Evolutionary conservation across 2,888 invertebrate species (phyloP), one percentile per base, ranked within the genome.

Genomic region (Lydus trimaculatus): DNA sequence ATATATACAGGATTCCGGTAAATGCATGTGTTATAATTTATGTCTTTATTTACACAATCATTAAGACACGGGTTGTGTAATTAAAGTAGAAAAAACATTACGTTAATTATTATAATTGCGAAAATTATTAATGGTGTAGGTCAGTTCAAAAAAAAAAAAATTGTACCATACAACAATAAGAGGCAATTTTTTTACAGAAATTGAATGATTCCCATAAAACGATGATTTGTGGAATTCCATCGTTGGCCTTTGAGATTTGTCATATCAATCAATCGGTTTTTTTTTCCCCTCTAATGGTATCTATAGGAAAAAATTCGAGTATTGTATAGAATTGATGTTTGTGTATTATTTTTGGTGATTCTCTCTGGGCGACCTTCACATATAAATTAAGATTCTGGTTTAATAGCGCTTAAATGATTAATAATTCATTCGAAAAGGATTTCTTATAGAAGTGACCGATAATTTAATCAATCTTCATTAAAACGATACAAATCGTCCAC

Each of bases 331-430:
- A 20, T 20, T 48, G 4, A 43, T 43, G 43, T 43, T 43, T 48
- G 48, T 48, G 8, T 20, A 48, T 20, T 20, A 9, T 17, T 48
- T 48, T 20, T 48, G 20, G 7, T 48, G 48, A 3, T 48, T 48
- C 11, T n/a, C 6, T 61, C 15, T 25, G 20, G 36, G 15, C 36
- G 61, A 36, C 61, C 61, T 61, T 61, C 61, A 61, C 17, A 36
- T 61, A 61, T 8, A 61, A 61, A 36, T 61, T 11, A 6, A 39
- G 23, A 20, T 61, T 61, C 20, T 25, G 25, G 5, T 52, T 15
- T 13, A 20, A 20, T 48, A 9, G 20, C 17, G 20, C 11, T 48
- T 20, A 20, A 48, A 48, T 48, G 23, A 9, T 11, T 52, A 52
- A 9, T 48, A 20, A 48, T 20, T 48, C 20, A 48, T 20, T 8